Conservation (phyloP, 2,113 vertebrate genomes). For the Ceyx margarethae region DNA sequence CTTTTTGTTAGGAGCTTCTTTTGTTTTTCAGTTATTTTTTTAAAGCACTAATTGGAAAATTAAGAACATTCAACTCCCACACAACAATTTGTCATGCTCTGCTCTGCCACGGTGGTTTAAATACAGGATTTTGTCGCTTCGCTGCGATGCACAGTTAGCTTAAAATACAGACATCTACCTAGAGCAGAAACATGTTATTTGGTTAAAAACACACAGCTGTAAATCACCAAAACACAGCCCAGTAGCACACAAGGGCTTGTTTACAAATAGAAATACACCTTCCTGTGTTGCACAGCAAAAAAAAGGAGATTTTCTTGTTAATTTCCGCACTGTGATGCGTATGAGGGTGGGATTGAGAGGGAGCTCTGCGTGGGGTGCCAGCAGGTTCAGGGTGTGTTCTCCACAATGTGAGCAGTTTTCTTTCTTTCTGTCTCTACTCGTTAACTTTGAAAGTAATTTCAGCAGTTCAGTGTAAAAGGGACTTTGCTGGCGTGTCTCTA, state of each 20-base stretch:
- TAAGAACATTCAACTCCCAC: conserved; percentile 15
- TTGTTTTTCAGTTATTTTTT: neutral
- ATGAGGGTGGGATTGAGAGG: accelerated
- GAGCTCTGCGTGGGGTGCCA: neutral
- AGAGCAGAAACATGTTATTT: neutral
- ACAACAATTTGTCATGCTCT: conserved; percentile 34
- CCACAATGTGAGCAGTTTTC: neutral
- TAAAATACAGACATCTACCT: neutral
- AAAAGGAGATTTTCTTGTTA: neutral
- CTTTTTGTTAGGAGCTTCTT: neutral
- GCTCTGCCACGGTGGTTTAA: conserved; percentile 12
- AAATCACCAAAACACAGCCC: neutral
- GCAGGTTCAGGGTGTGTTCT: accelerated
- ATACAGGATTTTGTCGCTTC: neutral
- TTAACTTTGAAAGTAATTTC: neutral
- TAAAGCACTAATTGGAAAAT: conserved; percentile 41
- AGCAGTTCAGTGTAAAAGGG: neutral
- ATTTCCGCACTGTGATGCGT: accelerated
- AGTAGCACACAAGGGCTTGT: accelerated
- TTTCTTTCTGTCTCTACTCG: neutral
- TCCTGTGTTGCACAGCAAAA: accelerated
- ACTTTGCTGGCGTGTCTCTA: neutral
- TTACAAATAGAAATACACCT: accelerated
- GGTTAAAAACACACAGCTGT: neutral
- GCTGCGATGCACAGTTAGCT: neutral